Evolutionary conservation across 1,140 invertebrate genomes (phyloP), one percentile per base, ranked within the genome.

Genomic region (Uloborus diversus): DNA sequence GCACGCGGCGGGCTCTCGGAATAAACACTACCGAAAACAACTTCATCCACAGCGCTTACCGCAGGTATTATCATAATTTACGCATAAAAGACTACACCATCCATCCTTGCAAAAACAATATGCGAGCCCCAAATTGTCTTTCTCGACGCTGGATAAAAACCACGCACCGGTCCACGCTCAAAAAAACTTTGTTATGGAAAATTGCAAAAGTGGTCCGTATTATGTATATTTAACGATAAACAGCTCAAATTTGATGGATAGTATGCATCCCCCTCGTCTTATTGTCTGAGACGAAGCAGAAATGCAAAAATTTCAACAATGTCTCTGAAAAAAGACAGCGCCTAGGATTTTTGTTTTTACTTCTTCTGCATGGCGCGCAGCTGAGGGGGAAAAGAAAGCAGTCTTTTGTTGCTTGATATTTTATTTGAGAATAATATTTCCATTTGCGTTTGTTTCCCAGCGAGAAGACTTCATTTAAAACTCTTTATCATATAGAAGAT

Each of bases 401-500:
- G 2, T n/a, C 23, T 28, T 56, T 53, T 64, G 17, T 75, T 25
- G 47, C 51, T 75, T 75, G 27, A 47, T 32, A 33, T 75, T 51
- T 62, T 75, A 65, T 65, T 53, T 65, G 42, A n/a, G 73, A 76
- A 65, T 76, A 76, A 76, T 76, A 65, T 65, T 65, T 76, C 73
- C 61, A 76, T 76, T 65, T 65, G 61, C 59, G 42, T 56, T 76
- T 28, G 51, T 64, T 62, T 20, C 35, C 27, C 42, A 5, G 5
- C 30, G 20, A 49, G 28, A 64, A 56, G 42, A 76, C 73, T 76
- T 76, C 61, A 65, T 76, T 76, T 76, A 76, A 76, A 76, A 35
- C 73, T 76, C 71, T 76, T 76, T 76, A 76, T 65, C 61, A 65
- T 76, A 65, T 65, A 76, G 61, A 76, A 76, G 42, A 56, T 76